Evolutionary conservation across 2,797 vertebrate species (phyloP).

Genomic region (Pseudochromis fuscus): DNA sequence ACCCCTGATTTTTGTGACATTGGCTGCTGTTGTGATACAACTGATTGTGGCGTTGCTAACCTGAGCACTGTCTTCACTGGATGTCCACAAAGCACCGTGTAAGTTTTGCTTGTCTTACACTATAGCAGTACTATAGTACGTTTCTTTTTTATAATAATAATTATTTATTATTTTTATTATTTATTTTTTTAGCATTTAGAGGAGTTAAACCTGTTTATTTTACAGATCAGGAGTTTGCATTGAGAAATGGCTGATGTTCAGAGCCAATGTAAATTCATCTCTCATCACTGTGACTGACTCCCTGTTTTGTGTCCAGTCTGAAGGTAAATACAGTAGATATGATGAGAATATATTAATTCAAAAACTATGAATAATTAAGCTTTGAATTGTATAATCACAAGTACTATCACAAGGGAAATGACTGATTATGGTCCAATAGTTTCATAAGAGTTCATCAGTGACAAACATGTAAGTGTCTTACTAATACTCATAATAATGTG

Average conservation of each 20-base stretch:
- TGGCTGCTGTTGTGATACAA: slow-evolving; percentile 85
- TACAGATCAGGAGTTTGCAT: slow-evolving; percentile 80
- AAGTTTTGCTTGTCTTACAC: slow-evolving; percentile 19
- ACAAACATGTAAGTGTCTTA: too few species aligned
- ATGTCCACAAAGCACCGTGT: slow-evolving; percentile 74
- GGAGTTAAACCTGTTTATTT: neutral
- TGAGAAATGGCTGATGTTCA: slow-evolving; percentile 86
- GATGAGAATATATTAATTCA: neutral
- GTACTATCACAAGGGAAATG: neutral
- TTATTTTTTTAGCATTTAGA: too few species aligned
- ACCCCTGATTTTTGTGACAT: slow-evolving; percentile 84
- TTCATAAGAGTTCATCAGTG: too few species aligned
- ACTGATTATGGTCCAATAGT: neutral
- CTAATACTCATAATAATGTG: neutral
- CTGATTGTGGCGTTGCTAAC: slow-evolving; percentile 79
- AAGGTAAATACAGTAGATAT: slow-evolving; percentile 68
- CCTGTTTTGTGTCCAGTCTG: slow-evolving; percentile 79
- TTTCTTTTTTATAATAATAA: too few species aligned
- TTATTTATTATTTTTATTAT: too few species aligned
- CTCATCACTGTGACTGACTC: slow-evolving; percentile 78
- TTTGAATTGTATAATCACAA: neutral
- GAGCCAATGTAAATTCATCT: slow-evolving; percentile 79
- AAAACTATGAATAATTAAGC: neutral
- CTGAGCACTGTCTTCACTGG: slow-evolving; percentile 78
- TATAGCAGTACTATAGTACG: neutral